phyloP scores from a whole-genome alignment of 2,888 invertebrate genomes.

The Lochmaea capreae region DNA sequence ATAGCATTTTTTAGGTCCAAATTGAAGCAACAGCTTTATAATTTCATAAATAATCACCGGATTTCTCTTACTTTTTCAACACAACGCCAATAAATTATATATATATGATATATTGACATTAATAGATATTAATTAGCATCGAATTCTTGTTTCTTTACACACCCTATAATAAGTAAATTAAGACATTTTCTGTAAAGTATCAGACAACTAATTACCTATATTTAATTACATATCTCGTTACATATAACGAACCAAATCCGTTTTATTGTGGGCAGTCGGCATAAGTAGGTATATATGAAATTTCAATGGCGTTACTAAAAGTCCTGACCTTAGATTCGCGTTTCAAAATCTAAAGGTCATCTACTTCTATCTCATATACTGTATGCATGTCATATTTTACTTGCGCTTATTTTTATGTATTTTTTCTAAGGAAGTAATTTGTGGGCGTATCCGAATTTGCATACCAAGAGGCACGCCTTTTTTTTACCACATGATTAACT shows the following conservation, averaged over 20 bases:
- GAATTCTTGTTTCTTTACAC: too few relatives aligned
- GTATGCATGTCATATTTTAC: not conserved
- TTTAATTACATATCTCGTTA: constrained; percentile 5
- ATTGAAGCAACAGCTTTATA: not conserved
- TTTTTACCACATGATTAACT: constrained; percentile 7
- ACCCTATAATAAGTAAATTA: not conserved
- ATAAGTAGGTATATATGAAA: not conserved
- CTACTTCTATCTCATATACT: constrained; percentile 10
- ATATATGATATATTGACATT: not conserved
- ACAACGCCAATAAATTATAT: not conserved
- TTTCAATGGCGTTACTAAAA: not conserved
- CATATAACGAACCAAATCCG: not conserved
- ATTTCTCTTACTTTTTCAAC: not conserved
- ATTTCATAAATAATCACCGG: not conserved
- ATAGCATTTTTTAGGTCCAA: not conserved
- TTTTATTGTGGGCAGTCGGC: not conserved
- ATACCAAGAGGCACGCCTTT: constrained; percentile 32
- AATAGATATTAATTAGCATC: not conserved
- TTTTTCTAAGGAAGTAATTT: constrained; percentile 31
- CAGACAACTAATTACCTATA: not conserved
- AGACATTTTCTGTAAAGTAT: not conserved
- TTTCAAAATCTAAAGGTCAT: constrained; percentile 15
- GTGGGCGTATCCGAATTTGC: constrained; percentile 39
- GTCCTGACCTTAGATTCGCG: constrained; percentile 6
- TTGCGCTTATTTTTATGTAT: constrained; percentile 28